phyloP scores from a whole-genome alignment of 2,113 vertebrate genomes.

The Dasypus novemcinctus region DNA sequence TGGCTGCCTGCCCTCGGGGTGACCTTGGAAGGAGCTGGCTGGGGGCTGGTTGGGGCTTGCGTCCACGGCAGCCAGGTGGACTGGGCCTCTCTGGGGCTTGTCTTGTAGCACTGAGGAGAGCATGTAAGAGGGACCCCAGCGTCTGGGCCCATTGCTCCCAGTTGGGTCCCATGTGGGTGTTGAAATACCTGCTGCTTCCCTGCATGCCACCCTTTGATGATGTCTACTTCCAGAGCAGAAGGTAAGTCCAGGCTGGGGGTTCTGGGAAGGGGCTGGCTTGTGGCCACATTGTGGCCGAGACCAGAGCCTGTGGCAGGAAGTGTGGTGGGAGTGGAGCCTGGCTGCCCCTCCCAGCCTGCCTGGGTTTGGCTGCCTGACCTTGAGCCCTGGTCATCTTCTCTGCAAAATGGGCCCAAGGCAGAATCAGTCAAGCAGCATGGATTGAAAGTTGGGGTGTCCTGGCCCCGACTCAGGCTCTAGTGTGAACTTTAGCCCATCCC shows the following conservation, averaged over 20 bases:
- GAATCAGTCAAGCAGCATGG: accelerated
- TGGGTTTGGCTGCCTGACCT: not conserved
- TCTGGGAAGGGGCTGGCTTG: not conserved
- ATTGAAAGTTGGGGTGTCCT: too few relatives aligned
- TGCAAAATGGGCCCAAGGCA: accelerated
- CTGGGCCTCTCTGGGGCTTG: not conserved
- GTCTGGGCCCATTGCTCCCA: slow-evolving; percentile 36
- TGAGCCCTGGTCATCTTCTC: not conserved
- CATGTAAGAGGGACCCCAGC: not conserved
- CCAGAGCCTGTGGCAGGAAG: not conserved
- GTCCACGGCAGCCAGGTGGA: not conserved
- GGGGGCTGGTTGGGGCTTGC: not conserved
- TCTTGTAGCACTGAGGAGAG: slow-evolving; percentile 38
- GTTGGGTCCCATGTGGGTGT: accelerated
- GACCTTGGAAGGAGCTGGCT: not conserved
- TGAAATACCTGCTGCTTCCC: slow-evolving; percentile 52
- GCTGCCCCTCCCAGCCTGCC: accelerated
- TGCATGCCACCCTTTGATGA: slow-evolving; percentile 42
- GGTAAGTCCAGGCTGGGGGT: not conserved
- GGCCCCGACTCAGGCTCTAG: too few relatives aligned
- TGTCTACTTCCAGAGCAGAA: slow-evolving; percentile 4
- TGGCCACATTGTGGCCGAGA: not conserved
- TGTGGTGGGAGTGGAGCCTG: accelerated
- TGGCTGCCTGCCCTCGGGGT: not conserved
- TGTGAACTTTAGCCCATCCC: not conserved